Evolutionary conservation across 1,140 invertebrate genomes (phyloP), one percentile per base, ranked within the genome.

Genomic region (Limonius californicus): DNA sequence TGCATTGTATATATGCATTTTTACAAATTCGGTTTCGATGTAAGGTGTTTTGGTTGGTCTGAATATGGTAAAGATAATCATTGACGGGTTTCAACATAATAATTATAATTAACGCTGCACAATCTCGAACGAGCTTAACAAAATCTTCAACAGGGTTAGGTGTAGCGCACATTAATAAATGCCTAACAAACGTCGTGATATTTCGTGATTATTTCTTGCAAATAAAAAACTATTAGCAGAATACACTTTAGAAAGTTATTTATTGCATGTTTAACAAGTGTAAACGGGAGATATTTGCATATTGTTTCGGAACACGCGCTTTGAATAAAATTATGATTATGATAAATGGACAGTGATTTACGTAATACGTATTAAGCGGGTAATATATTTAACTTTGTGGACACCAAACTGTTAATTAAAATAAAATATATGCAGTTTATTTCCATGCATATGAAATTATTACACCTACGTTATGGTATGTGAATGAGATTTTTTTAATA

Each of bases 271-370:
- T 50, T 50, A 50, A 50, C 45, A 50, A 50, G 45, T 50, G 45
- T 50, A 50, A 50, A 50, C 45, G 45, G 45, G 14, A 50, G 45
- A 50, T 21, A 50, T 50, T 50, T 50, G 45, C 45, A 50, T 50
- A 50, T 50, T 50, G 45, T 50, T 50, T 50, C 45, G 45, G 45
- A 50, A 50, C 45, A 50, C 45, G 45, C 45, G 45, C 20, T 50
- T 50, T 50, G 45, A 50, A 50, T 50, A 50, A 50, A 50, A 50
- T 50, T 50, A 50, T 50, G 45, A 50, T 50, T 50, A 50, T 50
- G 45, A 50, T 50, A 50, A 50, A 50, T 50, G 45, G 45, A 50
- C 45, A 50, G 45, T 50, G 45, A 50, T 50, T 50, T 50, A 50
- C 45, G 45, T 50, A 50, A 50, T 50, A 50, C 20, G 45, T 50